Evolutionary conservation across 2,113 vertebrate species (phyloP).

Genomic region (Ictalurus punctatus): DNA sequence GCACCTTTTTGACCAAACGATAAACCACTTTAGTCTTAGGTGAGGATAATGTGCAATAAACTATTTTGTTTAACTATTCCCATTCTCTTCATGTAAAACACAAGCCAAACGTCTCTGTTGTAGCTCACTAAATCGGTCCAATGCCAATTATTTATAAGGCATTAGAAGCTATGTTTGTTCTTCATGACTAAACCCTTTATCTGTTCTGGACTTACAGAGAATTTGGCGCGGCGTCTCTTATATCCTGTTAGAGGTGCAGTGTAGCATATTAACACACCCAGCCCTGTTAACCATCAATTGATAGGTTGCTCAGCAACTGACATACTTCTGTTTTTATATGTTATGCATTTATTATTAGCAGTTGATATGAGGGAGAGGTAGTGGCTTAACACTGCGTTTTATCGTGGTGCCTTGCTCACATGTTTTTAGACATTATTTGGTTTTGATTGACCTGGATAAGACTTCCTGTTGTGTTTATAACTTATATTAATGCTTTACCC

Average conservation of each 20-base stretch:
- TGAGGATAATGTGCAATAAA: background rate
- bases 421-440: background rate
- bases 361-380: background rate
- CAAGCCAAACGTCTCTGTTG: background rate
- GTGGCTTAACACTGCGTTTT: background rate
- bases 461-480: background rate
- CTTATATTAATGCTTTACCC: background rate
- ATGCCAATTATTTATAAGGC: background rate
- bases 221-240: constrained; percentile 50
- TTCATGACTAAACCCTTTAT: constrained; percentile 39
- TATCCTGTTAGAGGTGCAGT: constrained; percentile 43
- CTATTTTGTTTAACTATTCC: background rate
- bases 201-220: background rate
- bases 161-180: constrained; percentile 41
- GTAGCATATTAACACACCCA: constrained; percentile 31
- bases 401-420: background rate
- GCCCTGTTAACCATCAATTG: background rate
- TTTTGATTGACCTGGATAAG: background rate
- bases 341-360: background rate
- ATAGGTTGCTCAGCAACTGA: background rate
- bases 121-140: background rate
- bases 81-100: no score
- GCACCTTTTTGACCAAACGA: background rate
- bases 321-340: background rate
- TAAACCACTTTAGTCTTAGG: background rate